Conservation (phyloP, 2,113 vertebrate genomes). For the Carassius gibelio region DNA sequence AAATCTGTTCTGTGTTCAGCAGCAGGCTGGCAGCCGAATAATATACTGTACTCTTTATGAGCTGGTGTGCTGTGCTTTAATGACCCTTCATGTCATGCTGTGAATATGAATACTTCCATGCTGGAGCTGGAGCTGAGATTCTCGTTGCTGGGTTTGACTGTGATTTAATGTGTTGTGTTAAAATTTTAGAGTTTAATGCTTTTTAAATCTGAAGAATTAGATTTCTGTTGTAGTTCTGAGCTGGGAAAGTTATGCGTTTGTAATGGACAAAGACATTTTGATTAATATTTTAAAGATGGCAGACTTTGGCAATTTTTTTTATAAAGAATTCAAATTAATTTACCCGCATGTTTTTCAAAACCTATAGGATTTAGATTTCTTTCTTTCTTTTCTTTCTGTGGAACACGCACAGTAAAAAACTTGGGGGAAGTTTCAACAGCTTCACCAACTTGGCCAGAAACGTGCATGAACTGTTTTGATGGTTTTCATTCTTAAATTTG, state of each 20-base stretch:
- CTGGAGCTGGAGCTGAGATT: not conserved
- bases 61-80: not conserved
- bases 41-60: conserved; percentile 10
- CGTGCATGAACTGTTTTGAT: not conserved
- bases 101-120: conserved; percentile 26
- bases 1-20: not conserved
- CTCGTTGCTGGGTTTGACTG: not conserved
- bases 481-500: conserved; percentile 7
- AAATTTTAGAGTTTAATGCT: not conserved
- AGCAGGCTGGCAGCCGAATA: not conserved
- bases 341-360: too few relatives aligned
- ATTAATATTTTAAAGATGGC: not conserved
- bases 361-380: too few relatives aligned
- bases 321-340: too few relatives aligned
- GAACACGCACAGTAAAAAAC: too few relatives aligned
- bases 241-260: not conserved
- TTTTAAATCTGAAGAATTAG: not conserved
- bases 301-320: too few relatives aligned
- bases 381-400: too few relatives aligned
- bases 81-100: not conserved
- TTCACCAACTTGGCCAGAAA: not conserved
- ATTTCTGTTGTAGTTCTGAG: not conserved
- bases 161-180: not conserved
- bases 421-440: not conserved
- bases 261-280: not conserved